These are phyloP conservation scores for Tipula lateralis DNA, from an alignment of 2,888 invertebrate species.

Conservation along the genomic window DNA sequence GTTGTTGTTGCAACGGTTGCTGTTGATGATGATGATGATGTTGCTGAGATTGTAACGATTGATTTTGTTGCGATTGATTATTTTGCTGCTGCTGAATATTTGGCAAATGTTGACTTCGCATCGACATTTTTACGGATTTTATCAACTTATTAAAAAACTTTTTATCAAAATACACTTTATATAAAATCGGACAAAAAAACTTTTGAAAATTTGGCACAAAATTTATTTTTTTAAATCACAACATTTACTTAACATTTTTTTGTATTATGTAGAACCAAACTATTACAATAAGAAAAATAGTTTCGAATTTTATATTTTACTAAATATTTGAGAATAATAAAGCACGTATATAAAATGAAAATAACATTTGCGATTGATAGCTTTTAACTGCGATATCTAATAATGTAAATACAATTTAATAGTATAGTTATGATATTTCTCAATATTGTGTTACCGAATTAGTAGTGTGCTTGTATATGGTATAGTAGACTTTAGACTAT, in stretches of 20 bases:
- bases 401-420: too few relatives aligned
- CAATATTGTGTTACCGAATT: too few relatives aligned
- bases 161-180: neutral
- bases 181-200: neutral
- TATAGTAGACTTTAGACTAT: too few relatives aligned
- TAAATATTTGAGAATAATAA: neutral
- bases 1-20: slow-evolving; percentile 32
- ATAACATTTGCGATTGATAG: neutral
- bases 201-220: slow-evolving; percentile 27
- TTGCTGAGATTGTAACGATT: slow-evolving; percentile 31
- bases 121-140: slow-evolving; percentile 41
- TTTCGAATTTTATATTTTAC: neutral
- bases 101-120: slow-evolving; percentile 43
- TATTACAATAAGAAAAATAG: neutral
- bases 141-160: neutral
- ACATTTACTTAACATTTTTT: neutral
- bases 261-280: neutral
- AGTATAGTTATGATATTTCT: too few relatives aligned
- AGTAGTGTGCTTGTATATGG: too few relatives aligned
- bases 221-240: neutral
- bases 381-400: neutral
- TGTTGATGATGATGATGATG: slow-evolving; percentile 37
- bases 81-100: slow-evolving; percentile 38
- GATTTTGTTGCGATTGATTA: neutral
- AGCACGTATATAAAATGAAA: neutral